Percentiles rank a stretch among this genome's conserved stretches.
Conservation (phyloP, 2,888 invertebrate genomes). For the Macropis europaea region DNA sequence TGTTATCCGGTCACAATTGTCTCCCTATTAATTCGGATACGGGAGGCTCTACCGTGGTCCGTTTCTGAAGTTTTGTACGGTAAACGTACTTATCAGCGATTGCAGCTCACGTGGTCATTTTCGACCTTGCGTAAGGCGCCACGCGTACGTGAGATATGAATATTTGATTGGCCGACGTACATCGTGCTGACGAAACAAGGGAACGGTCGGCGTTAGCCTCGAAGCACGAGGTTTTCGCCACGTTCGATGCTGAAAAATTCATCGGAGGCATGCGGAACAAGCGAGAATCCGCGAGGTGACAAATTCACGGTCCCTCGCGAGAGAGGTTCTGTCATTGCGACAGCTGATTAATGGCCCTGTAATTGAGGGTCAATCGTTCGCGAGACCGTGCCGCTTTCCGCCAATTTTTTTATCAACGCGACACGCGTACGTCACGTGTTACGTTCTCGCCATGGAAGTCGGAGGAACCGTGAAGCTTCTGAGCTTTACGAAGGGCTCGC, state of each 20-base stretch:
- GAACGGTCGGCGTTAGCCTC: not conserved
- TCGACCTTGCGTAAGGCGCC: slow-evolving; percentile 36
- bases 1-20: too few species aligned
- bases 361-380: not conserved
- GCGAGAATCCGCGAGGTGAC: not conserved
- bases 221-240: not conserved
- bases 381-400: not conserved
- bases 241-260: not conserved
- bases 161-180: slow-evolving; percentile 16
- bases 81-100: slow-evolving; percentile 16
- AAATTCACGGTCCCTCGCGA: not conserved
- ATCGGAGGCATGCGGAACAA: not conserved
- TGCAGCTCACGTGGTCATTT: slow-evolving; percentile 49
- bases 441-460: not conserved
- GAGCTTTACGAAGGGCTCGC: not conserved
- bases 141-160: slow-evolving; percentile 12
- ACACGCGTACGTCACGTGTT: slow-evolving; percentile 39
- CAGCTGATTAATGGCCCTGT: slow-evolving; percentile 10
- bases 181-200: not conserved
- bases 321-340: not conserved
- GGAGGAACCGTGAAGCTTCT: not conserved
- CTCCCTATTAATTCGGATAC: too few species aligned
- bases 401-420: not conserved
- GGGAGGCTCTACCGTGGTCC: too few species aligned
- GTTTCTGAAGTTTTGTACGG: too few species aligned